Evolutionary conservation across 1,140 invertebrate genomes (phyloP).

Genomic region (Drosophila nigrodunni): DNA sequence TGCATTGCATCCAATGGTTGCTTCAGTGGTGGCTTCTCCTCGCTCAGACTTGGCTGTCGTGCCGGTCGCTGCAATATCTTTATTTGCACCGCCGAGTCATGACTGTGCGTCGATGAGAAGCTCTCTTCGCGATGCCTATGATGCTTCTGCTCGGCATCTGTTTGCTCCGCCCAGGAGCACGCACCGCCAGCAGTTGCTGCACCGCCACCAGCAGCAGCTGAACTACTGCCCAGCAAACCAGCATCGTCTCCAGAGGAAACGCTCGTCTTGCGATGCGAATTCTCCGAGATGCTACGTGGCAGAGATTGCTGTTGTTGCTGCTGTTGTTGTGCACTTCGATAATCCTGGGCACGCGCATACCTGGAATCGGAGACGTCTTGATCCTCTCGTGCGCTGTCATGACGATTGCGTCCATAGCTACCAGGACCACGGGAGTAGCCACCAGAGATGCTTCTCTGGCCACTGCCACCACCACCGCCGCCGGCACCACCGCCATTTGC

Average conservation of each 20-base stretch:
- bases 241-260: constrained; percentile 76
- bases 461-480: constrained; percentile 34
- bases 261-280: constrained; percentile 82
- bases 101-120: constrained; percentile 78
- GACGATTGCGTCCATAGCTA: constrained; percentile 72
- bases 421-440: constrained; percentile 49
- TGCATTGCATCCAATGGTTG: constrained; percentile 48
- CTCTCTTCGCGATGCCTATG: constrained; percentile 75
- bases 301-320: constrained; percentile 52
- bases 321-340: constrained; percentile 60
- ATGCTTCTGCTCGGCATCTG: constrained; percentile 78
- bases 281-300: constrained; percentile 83
- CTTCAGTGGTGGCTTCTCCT: constrained; percentile 57
- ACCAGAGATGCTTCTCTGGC: constrained; percentile 64
- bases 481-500: constrained; percentile 10
- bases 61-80: constrained; percentile 80
- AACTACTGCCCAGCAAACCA: constrained; percentile 22
- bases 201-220: constrained; percentile 11
- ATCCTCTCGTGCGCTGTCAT: constrained; percentile 75
- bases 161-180: constrained; percentile 82
- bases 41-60: constrained; percentile 77
- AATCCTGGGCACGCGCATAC: constrained; percentile 56
- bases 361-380: constrained; percentile 59
- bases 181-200: constrained; percentile 18
- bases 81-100: constrained; percentile 78